A percentile compares a stretch with the other conserved stretches of the same genome.
These are phyloP conservation scores for Campylorhamphus procurvoides DNA, from an alignment of 2,113 vertebrate genomes.

Conservation along the genomic window DNA sequence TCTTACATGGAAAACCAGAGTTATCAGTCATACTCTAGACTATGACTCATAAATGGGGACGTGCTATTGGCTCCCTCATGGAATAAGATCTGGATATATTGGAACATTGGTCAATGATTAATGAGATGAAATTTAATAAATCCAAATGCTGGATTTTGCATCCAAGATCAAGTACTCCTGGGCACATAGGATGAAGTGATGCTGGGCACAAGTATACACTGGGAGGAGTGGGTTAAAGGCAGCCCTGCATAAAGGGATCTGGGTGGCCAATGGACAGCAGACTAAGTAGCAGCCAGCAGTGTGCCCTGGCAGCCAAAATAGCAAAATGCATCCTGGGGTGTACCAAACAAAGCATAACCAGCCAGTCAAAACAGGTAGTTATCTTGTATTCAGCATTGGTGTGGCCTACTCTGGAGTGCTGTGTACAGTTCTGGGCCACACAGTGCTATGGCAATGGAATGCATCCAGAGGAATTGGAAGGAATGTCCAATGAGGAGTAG, in stretches of 20 bases:
- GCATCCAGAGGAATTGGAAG: neutral
- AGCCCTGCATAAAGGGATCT: neutral
- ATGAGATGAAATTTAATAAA: neutral
- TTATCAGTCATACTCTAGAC: neutral
- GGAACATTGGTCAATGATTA: neutral
- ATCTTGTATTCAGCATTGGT: neutral
- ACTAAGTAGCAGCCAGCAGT: neutral
- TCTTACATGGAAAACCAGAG: neutral
- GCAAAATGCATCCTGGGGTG: neutral
- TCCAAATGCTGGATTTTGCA: neutral
- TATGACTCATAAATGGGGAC: neutral
- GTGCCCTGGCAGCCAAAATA: neutral
- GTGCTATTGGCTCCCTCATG: neutral
- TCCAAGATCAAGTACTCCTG: fast-evolving
- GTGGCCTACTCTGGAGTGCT: neutral
- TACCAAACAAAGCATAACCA: neutral
- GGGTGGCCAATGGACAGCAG: neutral
- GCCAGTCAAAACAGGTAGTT: neutral
- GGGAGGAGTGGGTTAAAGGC: neutral
- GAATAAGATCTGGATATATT: neutral
- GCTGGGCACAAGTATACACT: fast-evolving
- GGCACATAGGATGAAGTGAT: neutral
- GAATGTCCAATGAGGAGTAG: fast-evolving
- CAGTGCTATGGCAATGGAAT: fast-evolving
- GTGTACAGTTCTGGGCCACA: neutral